phyloP scores from a whole-genome alignment of 64 coral and sea anemone genomes.

The Dendronephthya gigantea region DNA sequence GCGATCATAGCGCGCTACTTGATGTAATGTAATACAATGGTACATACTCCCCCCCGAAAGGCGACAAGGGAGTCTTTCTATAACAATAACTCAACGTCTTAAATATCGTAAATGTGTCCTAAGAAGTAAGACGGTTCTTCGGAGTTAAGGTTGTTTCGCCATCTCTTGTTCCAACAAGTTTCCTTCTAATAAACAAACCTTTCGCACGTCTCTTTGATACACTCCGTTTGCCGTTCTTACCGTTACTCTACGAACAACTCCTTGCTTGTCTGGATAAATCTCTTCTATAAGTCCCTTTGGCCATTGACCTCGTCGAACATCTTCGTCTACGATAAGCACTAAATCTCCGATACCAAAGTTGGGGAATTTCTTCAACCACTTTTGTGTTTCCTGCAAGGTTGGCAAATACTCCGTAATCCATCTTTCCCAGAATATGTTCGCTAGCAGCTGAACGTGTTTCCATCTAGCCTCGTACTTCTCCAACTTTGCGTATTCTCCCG shows the following conservation, averaged over 20 bases:
- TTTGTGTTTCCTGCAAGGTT: not conserved
- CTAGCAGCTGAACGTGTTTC: not conserved
- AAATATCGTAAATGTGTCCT: too few species aligned
- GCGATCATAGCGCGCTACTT: too few species aligned
- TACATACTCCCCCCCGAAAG: conserved; percentile 7
- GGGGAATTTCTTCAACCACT: not conserved
- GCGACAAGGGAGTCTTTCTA: not conserved
- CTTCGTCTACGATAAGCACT: not conserved
- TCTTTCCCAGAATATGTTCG: not conserved
- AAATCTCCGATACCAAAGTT: not conserved
- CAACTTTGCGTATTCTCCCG: not conserved
- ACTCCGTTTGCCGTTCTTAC: not conserved
- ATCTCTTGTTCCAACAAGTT: not conserved
- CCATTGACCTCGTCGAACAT: not conserved
- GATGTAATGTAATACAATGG: too few species aligned
- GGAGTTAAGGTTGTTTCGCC: not conserved
- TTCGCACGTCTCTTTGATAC: not conserved
- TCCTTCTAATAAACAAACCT: not conserved
- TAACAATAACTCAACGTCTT: not conserved
- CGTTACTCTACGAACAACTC: not conserved
- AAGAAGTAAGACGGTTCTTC: too few species aligned
- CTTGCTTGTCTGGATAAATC: not conserved
- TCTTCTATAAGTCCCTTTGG: not conserved
- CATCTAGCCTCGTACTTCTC: not conserved
- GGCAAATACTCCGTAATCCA: not conserved